Evolutionary conservation across 1,140 invertebrate genomes (phyloP).

Genomic region (Drosophila orosa): DNA sequence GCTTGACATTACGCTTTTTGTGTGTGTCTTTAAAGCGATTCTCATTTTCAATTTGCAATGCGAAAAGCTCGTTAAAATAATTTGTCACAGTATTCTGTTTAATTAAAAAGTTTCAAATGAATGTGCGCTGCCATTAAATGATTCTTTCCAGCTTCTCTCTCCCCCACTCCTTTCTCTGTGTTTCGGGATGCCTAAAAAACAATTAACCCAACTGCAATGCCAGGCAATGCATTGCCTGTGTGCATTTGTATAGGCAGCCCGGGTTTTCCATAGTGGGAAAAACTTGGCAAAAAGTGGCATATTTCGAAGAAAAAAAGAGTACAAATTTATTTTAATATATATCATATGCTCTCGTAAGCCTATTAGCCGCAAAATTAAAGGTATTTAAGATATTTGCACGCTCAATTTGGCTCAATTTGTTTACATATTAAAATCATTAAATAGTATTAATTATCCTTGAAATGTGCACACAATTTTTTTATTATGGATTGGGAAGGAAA

Average conservation of each 20-base stretch:
- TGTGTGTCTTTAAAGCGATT: conserved; percentile 31
- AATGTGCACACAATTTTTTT: not conserved
- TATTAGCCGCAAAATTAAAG: conserved; percentile 22
- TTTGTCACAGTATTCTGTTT: conserved; percentile 75
- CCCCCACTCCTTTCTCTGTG: conserved; percentile 15
- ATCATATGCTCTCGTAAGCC: conserved; percentile 22
- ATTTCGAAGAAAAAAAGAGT: conserved; percentile 10
- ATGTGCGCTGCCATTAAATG: conserved; percentile 62
- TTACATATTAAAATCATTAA: conserved; percentile 10
- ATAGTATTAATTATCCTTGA: conserved; percentile 5
- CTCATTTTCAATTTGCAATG: conserved; percentile 56
- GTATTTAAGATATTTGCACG: conserved; percentile 22
- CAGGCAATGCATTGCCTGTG: conserved; percentile 18
- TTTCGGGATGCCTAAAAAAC: conserved; percentile 60
- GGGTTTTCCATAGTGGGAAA: conserved; percentile 11
- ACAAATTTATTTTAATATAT: conserved; percentile 1
- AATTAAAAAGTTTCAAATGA: conserved; percentile 78
- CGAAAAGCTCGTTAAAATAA: conserved; percentile 73
- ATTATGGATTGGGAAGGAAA: not conserved
- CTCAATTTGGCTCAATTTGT: conserved; percentile 28
- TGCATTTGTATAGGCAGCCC: conserved; percentile 18
- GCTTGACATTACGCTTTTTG: conserved; percentile 53
- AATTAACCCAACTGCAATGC: conserved; percentile 71
- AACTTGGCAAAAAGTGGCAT: conserved; percentile 13
- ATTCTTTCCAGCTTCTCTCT: conserved; percentile 29